A percentile compares a stretch with the other conserved stretches of the same genome.
Conservation (phyloP, 1,140 invertebrate species). For the Drosophila kepulauana region DNA sequence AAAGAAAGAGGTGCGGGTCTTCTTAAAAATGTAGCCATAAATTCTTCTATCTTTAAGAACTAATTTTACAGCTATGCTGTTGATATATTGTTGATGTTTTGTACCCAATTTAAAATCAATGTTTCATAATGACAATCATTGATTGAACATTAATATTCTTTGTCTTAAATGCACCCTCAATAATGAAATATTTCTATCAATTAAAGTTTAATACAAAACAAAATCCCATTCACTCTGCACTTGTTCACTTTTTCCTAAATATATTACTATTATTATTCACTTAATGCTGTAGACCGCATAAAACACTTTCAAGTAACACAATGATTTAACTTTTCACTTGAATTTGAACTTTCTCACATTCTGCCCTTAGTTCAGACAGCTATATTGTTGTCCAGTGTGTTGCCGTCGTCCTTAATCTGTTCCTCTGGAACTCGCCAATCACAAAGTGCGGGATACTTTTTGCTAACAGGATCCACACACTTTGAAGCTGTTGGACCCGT, state of each 20-base stretch:
- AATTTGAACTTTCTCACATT: background rate
- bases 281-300: background rate
- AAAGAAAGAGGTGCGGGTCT: no score
- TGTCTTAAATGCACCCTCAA: no score
- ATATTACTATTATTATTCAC: background rate
- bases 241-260: background rate
- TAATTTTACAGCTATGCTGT: no score
- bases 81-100: no score
- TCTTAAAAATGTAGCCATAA: no score
- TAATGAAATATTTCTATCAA: no score
- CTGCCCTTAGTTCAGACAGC: slow-evolving; percentile 22
- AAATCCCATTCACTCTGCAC: background rate
- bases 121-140: no score
- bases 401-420: slow-evolving; percentile 44
- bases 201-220: no score
- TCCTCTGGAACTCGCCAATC: slow-evolving; percentile 59
- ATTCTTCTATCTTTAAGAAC: no score
- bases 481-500: slow-evolving; percentile 63
- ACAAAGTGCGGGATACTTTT: slow-evolving; percentile 65
- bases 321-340: background rate
- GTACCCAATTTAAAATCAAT: no score
- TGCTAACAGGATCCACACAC: slow-evolving; percentile 56
- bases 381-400: slow-evolving; percentile 60
- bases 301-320: background rate
- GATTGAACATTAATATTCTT: no score